Base-by-base conservation (phyloP, 2,888 invertebrate species). In the Thera obeliscata region DNA sequence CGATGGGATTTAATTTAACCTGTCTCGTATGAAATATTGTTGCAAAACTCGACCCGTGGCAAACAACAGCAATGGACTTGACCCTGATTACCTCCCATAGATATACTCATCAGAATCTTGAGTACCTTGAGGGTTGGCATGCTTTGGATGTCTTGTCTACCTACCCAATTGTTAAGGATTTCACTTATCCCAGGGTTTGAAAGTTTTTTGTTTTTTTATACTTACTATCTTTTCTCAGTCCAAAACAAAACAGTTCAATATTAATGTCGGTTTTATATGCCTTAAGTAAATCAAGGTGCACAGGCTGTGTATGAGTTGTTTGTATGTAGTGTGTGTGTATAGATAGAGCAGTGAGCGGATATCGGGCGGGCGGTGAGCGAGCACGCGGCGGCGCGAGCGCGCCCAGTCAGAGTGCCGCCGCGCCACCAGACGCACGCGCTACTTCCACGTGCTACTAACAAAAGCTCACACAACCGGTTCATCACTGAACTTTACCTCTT, bases 381-480 rank as follows among this genome's bases (percentile, higher is more conserved):
- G 86, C 86, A 88, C 89, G 90, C 89, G 87, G 89, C 87, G 85
- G 89, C 87, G 85, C 87, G 87, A 87, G 91, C 92, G 90, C 93
- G 91, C 82, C 93, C 93, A 92, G 93, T 93, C 93, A 89, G 90
- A 92, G 91, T 93, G 93, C 92, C 93, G 93, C 93, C 93, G 93
- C 93, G 93, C 91, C 79, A 79, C 81, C 81, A 90, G 91, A 89
- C 92, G 90, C 93, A 92, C 93, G 93, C 93, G 88, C 89, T 82
- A 84, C 81, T 79, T 87, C 88, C 89, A 91, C 90, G 83, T 83
- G 83, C 80, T 75, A 72, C 74, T 78, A 71, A 70, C 74, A 69
- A 77, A 69, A 78, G 76, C 81, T 74, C 78, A 76, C 78, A 78
- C 85, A 73, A 82, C 74, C 76, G 78, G 72, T 82, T 85, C 85